Evolutionary conservation across 2,888 invertebrate species (phyloP).

Genomic region (Nipponacmea schrenckii): DNA sequence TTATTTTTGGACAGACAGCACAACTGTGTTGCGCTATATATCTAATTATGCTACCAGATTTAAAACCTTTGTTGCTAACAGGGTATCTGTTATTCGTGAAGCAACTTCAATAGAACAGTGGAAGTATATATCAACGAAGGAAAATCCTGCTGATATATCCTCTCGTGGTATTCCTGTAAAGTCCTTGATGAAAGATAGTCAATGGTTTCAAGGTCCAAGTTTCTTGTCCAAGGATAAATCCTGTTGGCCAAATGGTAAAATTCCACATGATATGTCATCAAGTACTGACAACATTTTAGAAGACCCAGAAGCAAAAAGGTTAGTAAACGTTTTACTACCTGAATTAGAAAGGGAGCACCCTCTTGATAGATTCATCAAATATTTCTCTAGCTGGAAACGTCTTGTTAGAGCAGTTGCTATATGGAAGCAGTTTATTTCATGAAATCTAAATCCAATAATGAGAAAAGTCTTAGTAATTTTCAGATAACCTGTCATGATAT

Average conservation of each 20-base stretch:
- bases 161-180: conserved; percentile 26
- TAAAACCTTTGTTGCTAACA: conserved; percentile 15
- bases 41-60: conserved; percentile 11
- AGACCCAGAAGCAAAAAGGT: conserved; percentile 8
- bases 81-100: conserved; percentile 9
- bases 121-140: conserved; percentile 25
- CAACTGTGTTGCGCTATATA: conserved; percentile 17
- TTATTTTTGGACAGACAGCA: conserved; percentile 21
- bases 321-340: background rate
- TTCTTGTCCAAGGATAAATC: conserved; percentile 18
- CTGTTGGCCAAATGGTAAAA: background rate
- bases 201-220: conserved; percentile 29
- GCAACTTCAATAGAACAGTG: conserved; percentile 20
- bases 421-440: background rate
- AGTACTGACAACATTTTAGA: too few relatives aligned
- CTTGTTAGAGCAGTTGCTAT: background rate
- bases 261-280: background rate
- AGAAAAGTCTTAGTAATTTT: too few relatives aligned
- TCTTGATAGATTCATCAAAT: background rate
- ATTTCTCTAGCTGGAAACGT: background rate
- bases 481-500: too few relatives aligned
- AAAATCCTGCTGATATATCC: conserved; percentile 31
- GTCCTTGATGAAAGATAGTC: conserved; percentile 5
- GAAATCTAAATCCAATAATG: background rate
- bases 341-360: too few relatives aligned